Percentiles rank a stretch among this genome's conserved stretches.
phyloP scores from a whole-genome alignment of 1,140 invertebrate species.

The Callitettix versicolor region DNA sequence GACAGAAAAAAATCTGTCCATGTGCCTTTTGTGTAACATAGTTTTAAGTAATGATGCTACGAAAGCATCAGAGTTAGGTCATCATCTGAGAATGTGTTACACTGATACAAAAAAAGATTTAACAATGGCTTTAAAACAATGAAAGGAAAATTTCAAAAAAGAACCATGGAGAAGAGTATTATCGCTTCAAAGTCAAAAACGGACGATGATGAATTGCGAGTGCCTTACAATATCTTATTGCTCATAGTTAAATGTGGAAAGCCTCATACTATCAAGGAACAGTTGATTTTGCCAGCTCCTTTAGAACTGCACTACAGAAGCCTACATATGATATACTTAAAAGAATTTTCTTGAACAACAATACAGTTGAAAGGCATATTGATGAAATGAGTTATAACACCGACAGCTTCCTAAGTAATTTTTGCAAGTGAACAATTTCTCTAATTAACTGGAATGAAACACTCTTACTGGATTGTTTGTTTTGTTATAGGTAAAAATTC shows the following conservation, averaged over 20 bases:
- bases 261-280: conserved; percentile 31
- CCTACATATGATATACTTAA: conserved; percentile 29
- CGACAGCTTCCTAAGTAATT: conserved; percentile 25
- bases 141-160: conserved; percentile 23
- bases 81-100: conserved; percentile 23
- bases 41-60: conserved; percentile 25
- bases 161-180: conserved; percentile 17
- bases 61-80: conserved; percentile 23
- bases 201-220: conserved; percentile 31
- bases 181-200: too few relatives aligned
- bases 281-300: conserved; percentile 32
- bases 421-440: conserved; percentile 29
- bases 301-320: conserved; percentile 30
- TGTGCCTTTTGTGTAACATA: conserved; percentile 18
- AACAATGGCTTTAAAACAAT: conserved; percentile 28
- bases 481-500: conserved; percentile 32
- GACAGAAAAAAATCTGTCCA: background rate
- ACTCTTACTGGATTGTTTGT: conserved; percentile 33
- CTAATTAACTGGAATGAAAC: conserved; percentile 33
- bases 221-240: conserved; percentile 34
- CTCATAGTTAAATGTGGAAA: conserved; percentile 32
- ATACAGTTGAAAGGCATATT: conserved; percentile 32
- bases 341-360: conserved; percentile 33
- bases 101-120: conserved; percentile 27
- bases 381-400: conserved; percentile 32